These are phyloP conservation scores for Allacma fusca DNA, from an alignment of 2,888 invertebrate genomes.

Conservation along the genomic window DNA sequence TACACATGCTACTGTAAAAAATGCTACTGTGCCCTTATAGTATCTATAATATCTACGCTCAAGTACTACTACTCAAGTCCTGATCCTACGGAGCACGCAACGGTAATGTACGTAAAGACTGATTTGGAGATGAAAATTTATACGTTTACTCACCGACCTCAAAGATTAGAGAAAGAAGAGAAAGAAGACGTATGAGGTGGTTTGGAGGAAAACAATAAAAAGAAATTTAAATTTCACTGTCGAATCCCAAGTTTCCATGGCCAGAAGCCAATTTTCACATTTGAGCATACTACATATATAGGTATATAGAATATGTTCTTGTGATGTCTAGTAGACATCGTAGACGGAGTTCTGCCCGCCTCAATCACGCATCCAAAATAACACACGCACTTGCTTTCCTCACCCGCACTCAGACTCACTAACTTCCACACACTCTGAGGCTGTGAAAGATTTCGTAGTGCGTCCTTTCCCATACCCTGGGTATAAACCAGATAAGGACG, in stretches of 20 bases:
- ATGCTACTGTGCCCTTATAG: no score
- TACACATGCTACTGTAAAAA: no score
- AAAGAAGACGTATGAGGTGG: constrained; percentile 2
- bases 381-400: background rate
- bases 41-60: no score
- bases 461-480: background rate
- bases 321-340: no score
- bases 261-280: background rate
- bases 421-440: background rate
- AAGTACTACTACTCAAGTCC: no score
- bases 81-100: no score
- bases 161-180: background rate
- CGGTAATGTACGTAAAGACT: no score
- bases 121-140: background rate
- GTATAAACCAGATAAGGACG: background rate
- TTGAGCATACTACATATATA: no score
- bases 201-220: constrained; percentile 12
- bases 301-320: no score
- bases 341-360: background rate
- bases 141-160: background rate
- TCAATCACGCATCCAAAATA: constrained; percentile 7
- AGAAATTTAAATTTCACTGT: constrained; percentile 11
- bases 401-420: background rate
- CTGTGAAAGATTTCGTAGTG: background rate
- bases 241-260: constrained; percentile 1